Base-by-base conservation (phyloP, 2,113 vertebrate genomes). In the Erythrocercus mccallii region DNA sequence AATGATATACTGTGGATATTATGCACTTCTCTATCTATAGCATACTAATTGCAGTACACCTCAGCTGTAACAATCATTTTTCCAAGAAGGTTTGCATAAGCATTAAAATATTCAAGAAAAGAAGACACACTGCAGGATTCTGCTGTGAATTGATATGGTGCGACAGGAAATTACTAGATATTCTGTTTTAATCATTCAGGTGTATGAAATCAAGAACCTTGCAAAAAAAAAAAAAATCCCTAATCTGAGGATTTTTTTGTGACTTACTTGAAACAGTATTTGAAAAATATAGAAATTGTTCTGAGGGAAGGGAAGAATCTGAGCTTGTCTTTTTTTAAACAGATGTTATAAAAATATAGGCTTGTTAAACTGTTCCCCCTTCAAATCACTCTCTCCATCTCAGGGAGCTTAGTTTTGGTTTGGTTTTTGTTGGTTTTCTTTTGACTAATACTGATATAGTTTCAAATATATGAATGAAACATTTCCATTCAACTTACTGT, bases 61-160 rank as follows among this genome's bases (percentile, higher is more conserved):
- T 91, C 30, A 78, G 40, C 30, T 71, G 13, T 38, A 89, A 27
- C 31, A 96, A 81, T 69, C 50, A 86, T 65, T 54, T 73, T 77
- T 53, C 31, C 12, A 23, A 72, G 37, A 53, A 25, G 10, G 14
- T 88, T 83, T 86, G 40, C n/a, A 54, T 61, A 86, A 81, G 35
- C 38, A 57, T 33, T 73, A 64, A 47, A 86, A 74, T 71, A 81
- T 50, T 45, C 11, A 78, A 72, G n/a, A 78, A 86, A 74, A 76
- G 45, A 80, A 21, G 16, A 73, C 0, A 0, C 6, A 50, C n/a
- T 77, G 35, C 22, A 68, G 25, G 58, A 73, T 16, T 5, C 12
- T 82, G 47, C 35, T 82, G n/a, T 64, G 71, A 88, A 88, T 64
- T 50, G 37, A 12, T 64, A 53, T 42, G 12, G 51, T 48, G 17